phyloP scores from a whole-genome alignment of 1,140 invertebrate species.

The Parapsyche elsis region DNA sequence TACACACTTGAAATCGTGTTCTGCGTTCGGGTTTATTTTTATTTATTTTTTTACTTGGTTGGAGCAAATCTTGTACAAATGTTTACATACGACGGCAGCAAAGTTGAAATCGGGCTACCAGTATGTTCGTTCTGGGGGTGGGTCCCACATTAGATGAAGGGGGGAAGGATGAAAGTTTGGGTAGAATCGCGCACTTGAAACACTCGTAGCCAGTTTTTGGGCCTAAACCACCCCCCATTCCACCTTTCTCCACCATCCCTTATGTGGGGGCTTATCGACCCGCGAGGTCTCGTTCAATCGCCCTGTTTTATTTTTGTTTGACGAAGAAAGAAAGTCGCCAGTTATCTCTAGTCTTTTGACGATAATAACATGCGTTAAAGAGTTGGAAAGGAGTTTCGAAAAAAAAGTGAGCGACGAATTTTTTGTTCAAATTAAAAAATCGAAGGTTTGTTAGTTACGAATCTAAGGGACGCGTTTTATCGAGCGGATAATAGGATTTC shows the following conservation, averaged over 20 bases:
- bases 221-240: not conserved
- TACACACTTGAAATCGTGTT: not conserved
- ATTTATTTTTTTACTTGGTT: conserved; percentile 21
- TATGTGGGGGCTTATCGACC: conserved; percentile 36
- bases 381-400: not conserved
- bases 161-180: not conserved
- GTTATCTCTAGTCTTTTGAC: not conserved
- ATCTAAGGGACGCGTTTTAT: not conserved
- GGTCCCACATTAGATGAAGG: not conserved
- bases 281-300: not conserved
- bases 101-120: conserved; percentile 35
- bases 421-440: not conserved
- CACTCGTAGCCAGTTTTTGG: conserved; percentile 6
- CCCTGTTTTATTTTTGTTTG: conserved; percentile 21
- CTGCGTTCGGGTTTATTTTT: not conserved
- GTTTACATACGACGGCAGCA: conserved; percentile 7
- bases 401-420: not conserved
- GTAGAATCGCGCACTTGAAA: conserved; percentile 22
- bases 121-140: conserved; percentile 14
- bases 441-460: not conserved
- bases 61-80: conserved; percentile 17
- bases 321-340: not conserved
- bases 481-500: conserved; percentile 4
- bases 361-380: not conserved
- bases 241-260: not conserved